Conservation (phyloP, 2,888 invertebrate species). For the Dinocampus coccinellae region DNA sequence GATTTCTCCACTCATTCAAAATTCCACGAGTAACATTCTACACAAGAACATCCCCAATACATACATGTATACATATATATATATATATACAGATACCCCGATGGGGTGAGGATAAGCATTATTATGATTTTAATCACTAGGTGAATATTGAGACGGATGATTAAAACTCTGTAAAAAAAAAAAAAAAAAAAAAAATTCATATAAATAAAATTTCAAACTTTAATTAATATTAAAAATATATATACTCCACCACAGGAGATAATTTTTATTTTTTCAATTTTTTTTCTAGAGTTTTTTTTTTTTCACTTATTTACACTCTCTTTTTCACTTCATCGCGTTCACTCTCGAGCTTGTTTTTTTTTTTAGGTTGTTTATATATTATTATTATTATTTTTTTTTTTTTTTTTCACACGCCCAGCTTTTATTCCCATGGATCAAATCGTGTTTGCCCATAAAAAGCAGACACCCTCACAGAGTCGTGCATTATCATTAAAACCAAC, state of each 20-base stretch:
- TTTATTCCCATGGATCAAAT: neutral
- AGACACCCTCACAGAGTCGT: conserved; percentile 9
- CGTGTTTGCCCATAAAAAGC: conserved; percentile 21
- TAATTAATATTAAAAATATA: neutral
- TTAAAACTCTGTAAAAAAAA: neutral
- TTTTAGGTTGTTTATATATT: neutral
- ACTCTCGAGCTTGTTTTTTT: neutral
- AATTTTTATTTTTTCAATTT: too few relatives aligned
- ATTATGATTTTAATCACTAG: neutral
- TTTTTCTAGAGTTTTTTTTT: too few relatives aligned
- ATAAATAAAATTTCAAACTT: neutral
- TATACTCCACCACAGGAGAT: neutral
- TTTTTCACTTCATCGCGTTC: neutral
- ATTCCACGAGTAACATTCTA: neutral
- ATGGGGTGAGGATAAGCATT: neutral
- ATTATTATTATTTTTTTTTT: neutral
- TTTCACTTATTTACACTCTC: neutral
- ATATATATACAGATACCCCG: neutral
- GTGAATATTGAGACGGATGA: neutral
- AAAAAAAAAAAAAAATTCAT: neutral
- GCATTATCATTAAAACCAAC: conserved; percentile 25
- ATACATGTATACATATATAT: neutral
- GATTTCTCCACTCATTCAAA: conserved; percentile 5
- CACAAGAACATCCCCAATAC: neutral
- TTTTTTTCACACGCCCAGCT: neutral